These are phyloP conservation scores for Gadus chalcogrammus DNA, from an alignment of 2,113 vertebrate genomes.

Conservation along the genomic window DNA sequence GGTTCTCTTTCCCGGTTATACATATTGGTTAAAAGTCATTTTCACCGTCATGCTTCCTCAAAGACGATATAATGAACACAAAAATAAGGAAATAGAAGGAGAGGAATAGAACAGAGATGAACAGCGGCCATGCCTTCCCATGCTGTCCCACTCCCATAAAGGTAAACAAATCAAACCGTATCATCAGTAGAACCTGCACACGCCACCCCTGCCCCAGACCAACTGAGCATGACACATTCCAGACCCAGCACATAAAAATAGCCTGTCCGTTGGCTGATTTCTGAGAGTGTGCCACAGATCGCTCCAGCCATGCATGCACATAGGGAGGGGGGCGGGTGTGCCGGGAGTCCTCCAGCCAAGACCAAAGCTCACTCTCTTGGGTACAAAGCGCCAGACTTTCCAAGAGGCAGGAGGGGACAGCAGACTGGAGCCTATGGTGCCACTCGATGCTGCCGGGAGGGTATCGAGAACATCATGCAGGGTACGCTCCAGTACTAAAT, in stretches of 20 bases:
- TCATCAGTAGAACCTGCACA: neutral
- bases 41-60: conserved; percentile 36
- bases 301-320: conserved; percentile 57
- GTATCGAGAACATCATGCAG: conserved; percentile 17
- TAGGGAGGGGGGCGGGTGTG: conserved; percentile 32
- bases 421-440: conserved; percentile 50
- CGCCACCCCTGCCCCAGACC: conserved; percentile 14
- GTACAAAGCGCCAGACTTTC: neutral
- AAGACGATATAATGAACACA: neutral
- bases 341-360: conserved; percentile 31
- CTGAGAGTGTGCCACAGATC: conserved; percentile 30
- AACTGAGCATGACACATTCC: conserved; percentile 40
- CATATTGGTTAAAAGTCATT: conserved; percentile 12
- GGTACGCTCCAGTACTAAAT: conserved; percentile 44
- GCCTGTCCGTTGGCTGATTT: conserved; percentile 13
- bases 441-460: conserved; percentile 28
- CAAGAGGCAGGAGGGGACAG: conserved; percentile 23
- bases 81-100: conserved; percentile 6
- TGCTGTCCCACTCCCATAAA: conserved; percentile 52
- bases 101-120: conserved; percentile 30
- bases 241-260: conserved; percentile 25
- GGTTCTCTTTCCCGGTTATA: neutral
- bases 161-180: conserved; percentile 18
- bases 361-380: conserved; percentile 11
- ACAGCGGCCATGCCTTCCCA: conserved; percentile 57